Conservation (phyloP, 2,888 invertebrate species). For the Odontomyia ornata region DNA sequence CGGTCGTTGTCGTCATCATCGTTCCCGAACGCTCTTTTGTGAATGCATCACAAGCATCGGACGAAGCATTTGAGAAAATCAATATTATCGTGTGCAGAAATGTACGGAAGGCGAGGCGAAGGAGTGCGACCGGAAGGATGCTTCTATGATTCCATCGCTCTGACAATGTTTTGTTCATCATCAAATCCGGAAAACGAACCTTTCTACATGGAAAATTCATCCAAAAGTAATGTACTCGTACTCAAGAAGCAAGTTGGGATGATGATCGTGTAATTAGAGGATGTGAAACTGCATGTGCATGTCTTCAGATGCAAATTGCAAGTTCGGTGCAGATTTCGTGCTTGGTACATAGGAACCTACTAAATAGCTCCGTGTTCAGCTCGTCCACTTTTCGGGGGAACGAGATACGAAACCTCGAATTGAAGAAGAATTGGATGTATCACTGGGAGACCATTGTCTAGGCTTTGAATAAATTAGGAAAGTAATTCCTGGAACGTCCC, state of each 20-base stretch:
- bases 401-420: too few relatives aligned
- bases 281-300: not conserved
- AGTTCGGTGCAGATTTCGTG: not conserved
- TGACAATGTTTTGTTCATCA: constrained; percentile 34
- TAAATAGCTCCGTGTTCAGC: too few relatives aligned
- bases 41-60: constrained; percentile 37
- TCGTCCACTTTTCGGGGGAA: too few relatives aligned
- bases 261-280: constrained; percentile 28
- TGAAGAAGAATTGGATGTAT: too few relatives aligned
- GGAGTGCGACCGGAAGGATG: not conserved
- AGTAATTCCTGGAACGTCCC: not conserved
- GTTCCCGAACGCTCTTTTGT: constrained; percentile 26
- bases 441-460: too few relatives aligned
- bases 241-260: constrained; percentile 18
- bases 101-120: not conserved
- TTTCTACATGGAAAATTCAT: constrained; percentile 30
- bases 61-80: constrained; percentile 32
- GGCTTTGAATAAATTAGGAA: constrained; percentile 3
- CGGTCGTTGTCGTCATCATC: constrained; percentile 31
- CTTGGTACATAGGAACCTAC: too few relatives aligned
- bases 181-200: constrained; percentile 31
- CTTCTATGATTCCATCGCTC: not conserved
- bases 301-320: not conserved
- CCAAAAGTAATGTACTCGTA: constrained; percentile 24
- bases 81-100: constrained; percentile 25